Conservation (phyloP, 2,888 invertebrate species). For the Cheilosia vulpina region DNA sequence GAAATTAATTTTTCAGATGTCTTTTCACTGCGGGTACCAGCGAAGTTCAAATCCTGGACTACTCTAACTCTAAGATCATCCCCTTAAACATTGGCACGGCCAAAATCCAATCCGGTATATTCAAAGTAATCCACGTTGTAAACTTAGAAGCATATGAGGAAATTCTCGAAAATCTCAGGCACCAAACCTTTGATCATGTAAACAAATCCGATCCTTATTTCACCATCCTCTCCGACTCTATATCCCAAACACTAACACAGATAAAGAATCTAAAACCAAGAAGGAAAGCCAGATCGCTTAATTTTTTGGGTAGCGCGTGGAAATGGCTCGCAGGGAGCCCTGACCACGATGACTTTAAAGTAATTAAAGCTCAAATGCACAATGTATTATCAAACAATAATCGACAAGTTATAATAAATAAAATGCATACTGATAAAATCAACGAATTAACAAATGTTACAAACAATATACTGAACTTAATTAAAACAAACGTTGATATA, state of each 20-base stretch:
- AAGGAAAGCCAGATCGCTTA: slow-evolving; percentile 25
- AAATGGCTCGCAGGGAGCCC: slow-evolving; percentile 56
- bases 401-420: too few relatives aligned
- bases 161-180: background rate
- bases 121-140: slow-evolving; percentile 14
- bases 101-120: slow-evolving; percentile 8
- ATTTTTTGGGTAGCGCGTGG: slow-evolving; percentile 53
- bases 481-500: too few relatives aligned
- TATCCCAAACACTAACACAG: slow-evolving; percentile 2
- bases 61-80: too few relatives aligned
- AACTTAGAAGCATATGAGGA: background rate
- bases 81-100: background rate
- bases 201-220: slow-evolving; percentile 17
- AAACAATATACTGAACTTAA: too few relatives aligned
- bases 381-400: too few relatives aligned
- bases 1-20: too few relatives aligned
- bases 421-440: too few relatives aligned
- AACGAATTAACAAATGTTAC: too few relatives aligned
- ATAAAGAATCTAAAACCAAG: background rate
- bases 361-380: slow-evolving; percentile 20
- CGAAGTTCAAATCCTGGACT: too few relatives aligned
- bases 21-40: too few relatives aligned
- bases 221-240: background rate
- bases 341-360: slow-evolving; percentile 24
- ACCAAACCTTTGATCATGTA: background rate